Base-by-base conservation (phyloP, 2,113 vertebrate genomes). In the Poeciliopsis prolifica region DNA sequence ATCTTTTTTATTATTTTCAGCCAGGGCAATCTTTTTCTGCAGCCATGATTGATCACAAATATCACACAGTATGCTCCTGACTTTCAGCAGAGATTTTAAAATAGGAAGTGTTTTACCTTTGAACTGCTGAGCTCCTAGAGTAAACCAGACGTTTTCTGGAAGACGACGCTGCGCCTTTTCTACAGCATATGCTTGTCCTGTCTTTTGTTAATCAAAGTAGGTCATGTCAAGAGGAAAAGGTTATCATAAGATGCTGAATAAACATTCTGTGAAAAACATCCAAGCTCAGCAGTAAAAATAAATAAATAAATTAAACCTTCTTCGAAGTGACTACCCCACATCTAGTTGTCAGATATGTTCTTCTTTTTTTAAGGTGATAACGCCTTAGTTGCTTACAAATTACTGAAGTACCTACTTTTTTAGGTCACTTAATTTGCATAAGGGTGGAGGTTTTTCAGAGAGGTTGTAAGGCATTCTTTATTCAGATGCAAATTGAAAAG, bases 401-500 rank as follows among this genome's bases (percentile, higher is more conserved):
- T 86, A 75, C 82, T 80, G 73, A 81, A 88, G 85, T 87, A 85
- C 80, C 44, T 87, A 54, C 81, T 19, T 91, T 85, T 94, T 81
- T 94, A 89, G 93, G 94, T 94, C 93, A 93, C 67, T 75, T 88
- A 66, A 91, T 94, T 93, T 91, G 86, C 84, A 93, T 90, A 85
- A 82, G 48, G 72, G 79, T 76, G 76, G 77, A 72, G 70, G 22
- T n/a, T 63, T 62, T 62, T 29, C 14, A 29, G 69, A 75, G 77
- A 31, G 87, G 85, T 90, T 92, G 89, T 91, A 86, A 94, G 89
- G 85, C 85, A 89, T 88, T 89, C 82, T 87, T 91, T 88, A 94
- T 94, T 95, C 94, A 94, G 82, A 94, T 95, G 93, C 93, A 94
- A 95, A 95, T 94, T 84, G 64, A 3, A 69, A 81, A 91, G 90